These are phyloP conservation scores for Drosophila mauritiana DNA, from an alignment of 1,140 invertebrate genomes.

Conservation along the genomic window DNA sequence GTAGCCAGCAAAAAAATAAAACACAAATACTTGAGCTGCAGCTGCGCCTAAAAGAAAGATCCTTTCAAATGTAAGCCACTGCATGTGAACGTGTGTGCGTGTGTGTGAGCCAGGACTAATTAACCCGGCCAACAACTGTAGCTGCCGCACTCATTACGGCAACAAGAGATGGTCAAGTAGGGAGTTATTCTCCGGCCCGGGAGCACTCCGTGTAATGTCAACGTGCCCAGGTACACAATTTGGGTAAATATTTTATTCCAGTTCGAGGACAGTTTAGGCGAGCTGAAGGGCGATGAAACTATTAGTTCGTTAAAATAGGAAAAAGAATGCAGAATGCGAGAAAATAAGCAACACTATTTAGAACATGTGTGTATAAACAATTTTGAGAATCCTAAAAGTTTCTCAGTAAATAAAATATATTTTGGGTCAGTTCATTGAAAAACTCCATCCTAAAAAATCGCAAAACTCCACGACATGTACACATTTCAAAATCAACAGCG, in stretches of 20 bases:
- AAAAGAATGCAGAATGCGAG: neutral
- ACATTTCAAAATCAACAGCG: conserved; percentile 7
- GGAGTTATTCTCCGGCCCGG: conserved; percentile 40
- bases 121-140: conserved; percentile 51
- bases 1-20: conserved; percentile 31
- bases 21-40: conserved; percentile 67
- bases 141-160: conserved; percentile 52
- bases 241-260: conserved; percentile 18
- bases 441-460: neutral
- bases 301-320: neutral
- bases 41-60: conserved; percentile 75
- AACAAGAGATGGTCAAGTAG: conserved; percentile 54
- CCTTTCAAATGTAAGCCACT: conserved; percentile 61
- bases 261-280: neutral
- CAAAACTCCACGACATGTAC: neutral
- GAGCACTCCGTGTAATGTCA: conserved; percentile 11
- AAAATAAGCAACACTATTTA: too few relatives aligned
- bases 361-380: too few relatives aligned
- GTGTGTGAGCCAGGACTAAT: conserved; percentile 44
- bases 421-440: too few relatives aligned
- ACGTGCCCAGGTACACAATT: conserved; percentile 2
- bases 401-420: too few relatives aligned
- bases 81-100: neutral
- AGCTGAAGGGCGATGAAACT: neutral
- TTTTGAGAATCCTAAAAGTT: too few relatives aligned